A percentile compares a stretch with the other conserved stretches of the same genome.
Evolutionary conservation across 2,113 vertebrate genomes (phyloP).

Genomic region (Scopus umbretta): DNA sequence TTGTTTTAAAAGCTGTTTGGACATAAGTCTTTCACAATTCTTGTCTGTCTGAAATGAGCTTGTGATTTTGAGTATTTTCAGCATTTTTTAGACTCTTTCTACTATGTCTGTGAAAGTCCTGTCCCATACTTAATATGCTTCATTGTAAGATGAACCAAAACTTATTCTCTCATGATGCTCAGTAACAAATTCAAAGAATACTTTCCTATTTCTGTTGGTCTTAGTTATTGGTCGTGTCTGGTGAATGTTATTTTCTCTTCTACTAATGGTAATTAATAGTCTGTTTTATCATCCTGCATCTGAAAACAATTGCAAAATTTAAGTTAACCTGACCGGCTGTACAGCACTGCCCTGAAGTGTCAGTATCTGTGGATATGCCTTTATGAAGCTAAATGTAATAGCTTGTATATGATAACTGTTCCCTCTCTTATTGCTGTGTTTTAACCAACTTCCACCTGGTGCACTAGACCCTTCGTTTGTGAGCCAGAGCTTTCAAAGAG

Average conservation of each 20-base stretch:
- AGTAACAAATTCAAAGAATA: background rate
- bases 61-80: background rate
- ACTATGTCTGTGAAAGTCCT: background rate
- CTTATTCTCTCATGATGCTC: background rate
- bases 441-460: background rate
- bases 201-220: background rate
- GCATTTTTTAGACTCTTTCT: background rate
- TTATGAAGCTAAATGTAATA: background rate
- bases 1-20: background rate
- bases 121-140: background rate
- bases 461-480: background rate
- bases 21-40: background rate
- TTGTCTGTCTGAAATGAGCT: background rate
- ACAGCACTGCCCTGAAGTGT: background rate
- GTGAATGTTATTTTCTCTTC: background rate
- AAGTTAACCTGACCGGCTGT: background rate
- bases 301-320: background rate
- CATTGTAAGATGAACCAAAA: background rate
- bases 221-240: background rate
- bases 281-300: background rate
- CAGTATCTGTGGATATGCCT: background rate
- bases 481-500: background rate
- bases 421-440: background rate
- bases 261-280: background rate
- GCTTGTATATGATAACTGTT: background rate